Evolutionary conservation across 1,140 invertebrate species (phyloP).

Genomic region (Drosophila kohkoa): DNA sequence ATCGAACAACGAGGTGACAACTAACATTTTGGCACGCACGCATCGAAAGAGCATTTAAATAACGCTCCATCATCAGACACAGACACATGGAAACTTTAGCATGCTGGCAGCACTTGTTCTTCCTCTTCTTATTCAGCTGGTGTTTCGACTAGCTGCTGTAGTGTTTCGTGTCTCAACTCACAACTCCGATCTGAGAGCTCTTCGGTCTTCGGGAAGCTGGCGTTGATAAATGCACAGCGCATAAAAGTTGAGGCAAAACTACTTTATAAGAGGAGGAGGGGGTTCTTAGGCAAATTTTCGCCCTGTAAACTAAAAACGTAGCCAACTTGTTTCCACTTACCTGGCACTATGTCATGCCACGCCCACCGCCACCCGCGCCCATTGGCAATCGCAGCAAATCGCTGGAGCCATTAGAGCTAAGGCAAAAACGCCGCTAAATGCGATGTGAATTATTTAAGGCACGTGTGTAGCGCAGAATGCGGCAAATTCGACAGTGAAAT

Average conservation of each 20-base stretch:
- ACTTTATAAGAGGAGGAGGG: conserved; percentile 44
- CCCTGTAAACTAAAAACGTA: conserved; percentile 71
- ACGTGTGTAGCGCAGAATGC: conserved; percentile 80
- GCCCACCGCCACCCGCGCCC: conserved; percentile 14
- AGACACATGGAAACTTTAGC: conserved; percentile 60
- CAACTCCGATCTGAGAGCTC: neutral
- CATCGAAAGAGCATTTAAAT: conserved; percentile 80
- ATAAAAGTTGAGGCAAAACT: conserved; percentile 79
- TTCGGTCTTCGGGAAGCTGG: conserved; percentile 24
- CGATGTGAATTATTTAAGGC: conserved; percentile 81
- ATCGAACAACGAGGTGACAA: conserved; percentile 18
- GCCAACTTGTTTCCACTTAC: conserved; percentile 77
- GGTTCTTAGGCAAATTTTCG: conserved; percentile 80
- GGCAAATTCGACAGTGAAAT: conserved; percentile 82
- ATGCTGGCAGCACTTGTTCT: conserved; percentile 27
- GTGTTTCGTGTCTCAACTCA: conserved; percentile 36
- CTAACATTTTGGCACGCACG: conserved; percentile 79
- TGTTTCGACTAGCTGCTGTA: conserved; percentile 41
- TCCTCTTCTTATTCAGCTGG: neutral
- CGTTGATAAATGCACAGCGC: conserved; percentile 76
- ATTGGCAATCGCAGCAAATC: conserved; percentile 43
- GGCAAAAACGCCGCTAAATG: conserved; percentile 78
- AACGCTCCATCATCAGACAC: conserved; percentile 71
- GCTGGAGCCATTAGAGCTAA: conserved; percentile 60
- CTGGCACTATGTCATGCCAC: conserved; percentile 68